These are phyloP conservation scores for Cyclura pinguis DNA, from an alignment of 2,797 vertebrate genomes.

Conservation along the genomic window DNA sequence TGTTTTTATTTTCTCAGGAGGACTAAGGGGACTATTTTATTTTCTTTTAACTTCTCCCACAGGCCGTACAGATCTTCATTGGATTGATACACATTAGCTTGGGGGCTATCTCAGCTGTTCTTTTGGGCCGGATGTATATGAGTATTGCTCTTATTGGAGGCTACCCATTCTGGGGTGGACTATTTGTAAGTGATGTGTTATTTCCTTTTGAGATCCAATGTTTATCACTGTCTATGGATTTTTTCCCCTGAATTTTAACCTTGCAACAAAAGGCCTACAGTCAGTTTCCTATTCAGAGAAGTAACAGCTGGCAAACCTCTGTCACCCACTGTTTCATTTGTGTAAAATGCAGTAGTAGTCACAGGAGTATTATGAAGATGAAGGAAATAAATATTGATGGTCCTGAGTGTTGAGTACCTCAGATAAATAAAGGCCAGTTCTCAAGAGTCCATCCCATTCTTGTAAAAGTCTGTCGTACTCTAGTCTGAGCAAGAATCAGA, in stretches of 20 bases:
- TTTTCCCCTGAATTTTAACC: background rate
- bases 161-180: slow-evolving; percentile 9
- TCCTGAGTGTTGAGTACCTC: background rate
- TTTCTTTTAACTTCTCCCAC: background rate
- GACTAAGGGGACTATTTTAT: background rate
- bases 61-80: slow-evolving; percentile 22
- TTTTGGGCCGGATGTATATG: background rate
- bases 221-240: background rate
- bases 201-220: background rate
- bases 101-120: background rate
- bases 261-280: no score
- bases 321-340: background rate
- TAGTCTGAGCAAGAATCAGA: background rate
- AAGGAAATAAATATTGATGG: background rate
- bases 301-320: background rate
- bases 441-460: background rate
- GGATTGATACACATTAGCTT: background rate
- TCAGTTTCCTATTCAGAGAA: background rate
- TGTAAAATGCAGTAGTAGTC: background rate
- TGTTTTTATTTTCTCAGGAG: background rate
- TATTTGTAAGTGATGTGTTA: slow-evolving; percentile 2
- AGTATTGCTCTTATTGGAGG: background rate
- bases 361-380: background rate
- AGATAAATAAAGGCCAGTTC: background rate
- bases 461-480: background rate